Conservation (phyloP, 2,113 vertebrate species). For the Strix uralensis region DNA sequence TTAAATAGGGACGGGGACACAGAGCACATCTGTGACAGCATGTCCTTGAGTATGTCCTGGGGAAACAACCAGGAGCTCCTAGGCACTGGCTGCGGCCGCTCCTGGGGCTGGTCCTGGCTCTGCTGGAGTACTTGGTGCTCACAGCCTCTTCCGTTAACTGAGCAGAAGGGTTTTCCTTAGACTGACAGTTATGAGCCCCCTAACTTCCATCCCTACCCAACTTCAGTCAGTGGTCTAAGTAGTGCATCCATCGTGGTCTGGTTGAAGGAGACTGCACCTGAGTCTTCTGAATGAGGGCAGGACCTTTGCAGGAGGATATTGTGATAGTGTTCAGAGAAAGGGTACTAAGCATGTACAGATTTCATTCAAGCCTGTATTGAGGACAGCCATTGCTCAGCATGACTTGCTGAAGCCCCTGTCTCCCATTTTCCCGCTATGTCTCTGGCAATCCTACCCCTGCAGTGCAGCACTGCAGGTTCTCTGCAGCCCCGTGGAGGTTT, state of each 20-base stretch:
- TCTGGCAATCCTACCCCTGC: neutral
- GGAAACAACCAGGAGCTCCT: neutral
- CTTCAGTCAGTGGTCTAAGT: neutral
- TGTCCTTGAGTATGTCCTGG: rapidly evolving
- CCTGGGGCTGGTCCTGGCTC: neutral
- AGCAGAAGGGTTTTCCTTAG: neutral
- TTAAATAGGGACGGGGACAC: neutral
- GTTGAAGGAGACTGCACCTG: neutral
- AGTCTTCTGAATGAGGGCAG: neutral
- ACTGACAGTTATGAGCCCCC: neutral
- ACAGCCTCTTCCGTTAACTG: neutral
- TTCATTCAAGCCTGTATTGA: neutral
- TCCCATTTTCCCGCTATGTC: neutral
- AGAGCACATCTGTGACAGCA: neutral
- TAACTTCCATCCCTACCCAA: neutral
- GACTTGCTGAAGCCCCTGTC: neutral
- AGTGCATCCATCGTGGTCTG: rapidly evolving
- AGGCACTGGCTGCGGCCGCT: neutral
- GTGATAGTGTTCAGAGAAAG: neutral
- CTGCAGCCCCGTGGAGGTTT: neutral
- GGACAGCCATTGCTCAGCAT: neutral
- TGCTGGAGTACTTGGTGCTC: neutral
- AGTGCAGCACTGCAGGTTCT: neutral
- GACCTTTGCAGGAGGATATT: neutral
- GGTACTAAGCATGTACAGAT: neutral